Percentiles rank a stretch among this genome's conserved stretches.
Conservation (phyloP, 2,113 vertebrate genomes). For the Indri indri region DNA sequence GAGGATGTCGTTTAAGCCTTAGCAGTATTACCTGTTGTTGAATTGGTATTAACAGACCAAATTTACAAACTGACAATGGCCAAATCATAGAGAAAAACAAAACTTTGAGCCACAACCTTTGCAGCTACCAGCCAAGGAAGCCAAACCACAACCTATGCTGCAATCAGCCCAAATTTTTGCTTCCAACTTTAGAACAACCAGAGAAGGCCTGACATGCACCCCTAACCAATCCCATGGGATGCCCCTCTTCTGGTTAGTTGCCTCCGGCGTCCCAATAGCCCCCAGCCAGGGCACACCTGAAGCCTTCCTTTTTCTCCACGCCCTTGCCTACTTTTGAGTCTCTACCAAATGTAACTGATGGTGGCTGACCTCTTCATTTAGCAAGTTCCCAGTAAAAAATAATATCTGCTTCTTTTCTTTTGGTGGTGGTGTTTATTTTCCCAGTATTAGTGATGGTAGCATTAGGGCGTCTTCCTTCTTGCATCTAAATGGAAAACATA, state of each 20-base stretch:
- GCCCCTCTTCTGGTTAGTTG: neutral
- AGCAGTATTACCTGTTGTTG: neutral
- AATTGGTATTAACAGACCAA: neutral
- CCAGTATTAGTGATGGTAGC: neutral
- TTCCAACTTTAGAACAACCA: neutral
- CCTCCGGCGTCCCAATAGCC: too few species aligned
- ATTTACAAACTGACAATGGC: neutral
- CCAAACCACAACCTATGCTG: neutral
- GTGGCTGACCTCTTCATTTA: neutral
- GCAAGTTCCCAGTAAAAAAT: neutral
- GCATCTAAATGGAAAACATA: neutral
- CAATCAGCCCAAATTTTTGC: too few species aligned
- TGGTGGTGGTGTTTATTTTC: neutral
- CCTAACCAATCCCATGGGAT: neutral
- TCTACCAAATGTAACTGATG: neutral
- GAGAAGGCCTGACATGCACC: neutral
- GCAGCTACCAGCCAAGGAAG: neutral
- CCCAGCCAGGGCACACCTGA: neutral
- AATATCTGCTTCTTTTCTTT: neutral
- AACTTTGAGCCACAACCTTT: neutral
- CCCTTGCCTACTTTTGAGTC: neutral
- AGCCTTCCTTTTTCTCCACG: neutral
- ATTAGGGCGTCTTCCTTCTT: neutral
- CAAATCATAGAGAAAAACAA: neutral
- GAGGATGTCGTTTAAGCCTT: neutral